These are phyloP conservation scores for Mugil cephalus DNA, from an alignment of 2,113 vertebrate genomes.

Conservation along the genomic window DNA sequence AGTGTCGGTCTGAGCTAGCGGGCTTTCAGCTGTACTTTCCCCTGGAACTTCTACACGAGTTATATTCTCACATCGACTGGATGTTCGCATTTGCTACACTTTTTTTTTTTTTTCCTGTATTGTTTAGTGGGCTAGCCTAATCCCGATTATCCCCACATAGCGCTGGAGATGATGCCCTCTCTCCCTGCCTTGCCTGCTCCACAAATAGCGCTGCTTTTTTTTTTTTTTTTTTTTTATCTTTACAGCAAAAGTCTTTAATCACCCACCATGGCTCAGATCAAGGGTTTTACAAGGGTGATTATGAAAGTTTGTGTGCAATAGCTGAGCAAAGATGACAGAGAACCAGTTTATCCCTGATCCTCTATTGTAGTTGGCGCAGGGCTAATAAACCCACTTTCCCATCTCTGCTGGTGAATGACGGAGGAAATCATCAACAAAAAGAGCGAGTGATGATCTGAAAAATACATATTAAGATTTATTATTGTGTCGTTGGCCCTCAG, in stretches of 20 bases:
- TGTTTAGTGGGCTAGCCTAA: slow-evolving; percentile 58
- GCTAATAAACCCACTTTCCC: slow-evolving; percentile 21
- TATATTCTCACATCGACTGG: slow-evolving; percentile 25
- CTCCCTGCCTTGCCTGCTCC: slow-evolving; percentile 28
- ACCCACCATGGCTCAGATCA: slow-evolving; percentile 60
- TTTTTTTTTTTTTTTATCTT: slow-evolving; percentile 19
- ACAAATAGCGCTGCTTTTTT: slow-evolving; percentile 62
- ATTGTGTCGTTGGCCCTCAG: not conserved
- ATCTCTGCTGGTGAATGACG: slow-evolving; percentile 25
- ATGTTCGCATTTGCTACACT: slow-evolving; percentile 33
- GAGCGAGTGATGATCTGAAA: not conserved
- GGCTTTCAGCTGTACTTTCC: slow-evolving; percentile 33
- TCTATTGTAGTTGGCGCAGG: slow-evolving; percentile 15
- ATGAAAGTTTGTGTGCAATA: slow-evolving; percentile 57
- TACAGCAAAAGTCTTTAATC: slow-evolving; percentile 63
- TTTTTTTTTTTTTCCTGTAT: slow-evolving; percentile 25
- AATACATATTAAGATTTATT: not conserved
- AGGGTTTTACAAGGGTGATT: slow-evolving; percentile 66
- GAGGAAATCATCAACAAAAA: slow-evolving; percentile 16
- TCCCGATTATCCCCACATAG: slow-evolving; percentile 67
- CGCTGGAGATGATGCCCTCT: slow-evolving; percentile 23
- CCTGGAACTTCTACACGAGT: slow-evolving; percentile 44
- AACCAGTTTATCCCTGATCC: slow-evolving; percentile 40
- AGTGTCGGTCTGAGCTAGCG: slow-evolving; percentile 21
- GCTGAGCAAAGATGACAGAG: slow-evolving; percentile 49